Evolutionary conservation across 1,140 invertebrate species (phyloP), one percentile per base, ranked within the genome.

Genomic region (Drosophila nigromelanica): DNA sequence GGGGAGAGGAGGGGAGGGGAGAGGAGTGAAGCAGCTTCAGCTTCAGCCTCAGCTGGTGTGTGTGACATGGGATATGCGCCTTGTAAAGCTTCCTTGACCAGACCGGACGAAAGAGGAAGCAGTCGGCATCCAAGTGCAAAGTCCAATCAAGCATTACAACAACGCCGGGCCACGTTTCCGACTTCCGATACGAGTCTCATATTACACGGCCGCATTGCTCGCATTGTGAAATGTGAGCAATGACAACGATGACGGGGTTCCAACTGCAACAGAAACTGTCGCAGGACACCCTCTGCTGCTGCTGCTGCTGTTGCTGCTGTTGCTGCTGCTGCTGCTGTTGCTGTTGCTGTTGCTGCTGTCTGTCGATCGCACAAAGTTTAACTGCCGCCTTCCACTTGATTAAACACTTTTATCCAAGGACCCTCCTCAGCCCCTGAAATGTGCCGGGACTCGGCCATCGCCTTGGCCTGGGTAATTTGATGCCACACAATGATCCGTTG

Each of bases 361-460:
- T 24, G 27, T 27, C 27, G 27, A 27, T 27, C 27, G 27, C 27
- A 27, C 27, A 5, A 27, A 70, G 69, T 86, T 82, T 87, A 87
- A 86, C 82, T 87, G 71, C 78, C 83, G 78, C 74, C 82, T 87
- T 87, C 79, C 83, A 87, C 78, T 87, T 87, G 83, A 87, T 87
- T 87, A 82, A 82, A 56, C 76, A 80, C 81, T 71, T 85, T 85
- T 85, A 85, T 69, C 71, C 75, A 62, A 59, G 52, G 78, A 62
- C 74, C 40, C 58, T 42, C 55, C 39, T 50, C 43, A 15, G 18
- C n/a, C 35, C 12, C 37, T 71, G 71, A 82, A 82, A 71, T 66
- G 72, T 76, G 61, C 56, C 45, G 35, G 51, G 48, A 40, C 39
- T 24, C n/a, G 24, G 48, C 39, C 56, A 35, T 39, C 45, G 30